Conservation (phyloP, 2,888 invertebrate genomes). For the Drosophila crucigera region DNA sequence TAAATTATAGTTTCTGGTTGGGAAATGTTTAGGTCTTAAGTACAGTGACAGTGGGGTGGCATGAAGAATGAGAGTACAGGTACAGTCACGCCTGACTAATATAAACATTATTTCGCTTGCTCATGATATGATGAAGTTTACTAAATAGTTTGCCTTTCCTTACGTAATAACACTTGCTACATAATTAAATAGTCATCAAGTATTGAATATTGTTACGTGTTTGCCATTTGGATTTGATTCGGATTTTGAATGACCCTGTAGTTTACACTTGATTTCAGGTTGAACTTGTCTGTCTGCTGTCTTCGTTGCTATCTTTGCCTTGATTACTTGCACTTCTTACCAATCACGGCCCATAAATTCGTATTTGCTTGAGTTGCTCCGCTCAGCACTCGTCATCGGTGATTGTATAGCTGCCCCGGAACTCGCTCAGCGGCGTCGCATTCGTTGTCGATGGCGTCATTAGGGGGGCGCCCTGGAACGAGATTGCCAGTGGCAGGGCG, state of each 20-base stretch:
- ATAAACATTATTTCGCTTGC: conserved; percentile 9
- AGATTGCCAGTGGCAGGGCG: conserved; percentile 91
- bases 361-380: conserved; percentile 24
- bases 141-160: conserved; percentile 18
- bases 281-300: conserved; percentile 5
- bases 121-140: conserved; percentile 63
- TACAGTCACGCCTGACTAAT: conserved; percentile 52
- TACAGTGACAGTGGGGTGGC: conserved; percentile 47
- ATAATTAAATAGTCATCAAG: conserved; percentile 8
- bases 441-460: conserved; percentile 84
- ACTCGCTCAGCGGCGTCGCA: conserved; percentile 84
- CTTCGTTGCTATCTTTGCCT: not conserved
- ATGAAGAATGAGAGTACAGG: conserved; percentile 50
- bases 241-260: conserved; percentile 54
- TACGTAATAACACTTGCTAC: conserved; percentile 26
- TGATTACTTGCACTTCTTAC: conserved; percentile 28
- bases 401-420: conserved; percentile 84
- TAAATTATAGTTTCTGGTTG: conserved; percentile 12
- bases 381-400: conserved; percentile 84
- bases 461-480: conserved; percentile 88
- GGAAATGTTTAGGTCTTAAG: conserved; percentile 36
- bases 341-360: conserved; percentile 49
- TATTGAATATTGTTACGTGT: conserved; percentile 6
- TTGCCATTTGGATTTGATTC: conserved; percentile 20
- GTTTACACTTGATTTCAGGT: conserved; percentile 23